These are phyloP conservation scores for Pyrgilauda ruficollis DNA, from an alignment of 2,113 vertebrate genomes.

Conservation along the genomic window DNA sequence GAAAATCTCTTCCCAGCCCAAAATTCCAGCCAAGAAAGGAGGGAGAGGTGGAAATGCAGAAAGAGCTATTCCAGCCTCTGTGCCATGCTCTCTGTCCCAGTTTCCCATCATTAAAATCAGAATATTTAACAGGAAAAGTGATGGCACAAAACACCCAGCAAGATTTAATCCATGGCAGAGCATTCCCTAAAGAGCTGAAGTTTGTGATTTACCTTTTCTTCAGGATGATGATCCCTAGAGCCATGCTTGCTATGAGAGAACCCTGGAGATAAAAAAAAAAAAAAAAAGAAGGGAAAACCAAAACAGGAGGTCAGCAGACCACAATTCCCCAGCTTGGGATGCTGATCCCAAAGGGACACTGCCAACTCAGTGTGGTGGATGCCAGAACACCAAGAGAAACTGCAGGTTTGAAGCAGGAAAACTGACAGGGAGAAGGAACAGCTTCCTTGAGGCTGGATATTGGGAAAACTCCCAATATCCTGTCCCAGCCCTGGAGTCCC, in stretches of 20 bases:
- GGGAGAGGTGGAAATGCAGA: neutral
- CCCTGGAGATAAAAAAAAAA: conserved; percentile 71
- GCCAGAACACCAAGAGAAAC: neutral
- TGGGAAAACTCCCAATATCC: neutral
- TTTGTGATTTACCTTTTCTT: conserved; percentile 86
- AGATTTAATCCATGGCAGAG: neutral
- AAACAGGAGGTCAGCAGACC: neutral
- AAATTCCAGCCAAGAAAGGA: neutral
- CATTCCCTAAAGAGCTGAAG: fast-evolving
- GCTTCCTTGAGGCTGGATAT: neutral
- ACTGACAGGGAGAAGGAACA: neutral
- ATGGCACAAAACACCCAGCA: neutral
- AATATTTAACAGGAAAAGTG: neutral
- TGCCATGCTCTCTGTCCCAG: neutral
- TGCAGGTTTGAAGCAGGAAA: neutral
- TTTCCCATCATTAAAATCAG: neutral
- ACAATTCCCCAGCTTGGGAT: neutral
- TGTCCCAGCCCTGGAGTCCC: neutral
- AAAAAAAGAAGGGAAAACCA: neutral
- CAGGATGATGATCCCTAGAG: conserved; percentile 90
- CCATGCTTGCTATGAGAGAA: conserved; percentile 96
- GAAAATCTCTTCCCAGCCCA: neutral
- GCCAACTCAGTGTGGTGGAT: fast-evolving
- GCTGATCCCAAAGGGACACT: neutral
- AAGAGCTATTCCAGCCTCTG: neutral